Evolutionary conservation across 1,140 invertebrate genomes (phyloP), one percentile per base, ranked within the genome.

Genomic region (Nebria ingens): DNA sequence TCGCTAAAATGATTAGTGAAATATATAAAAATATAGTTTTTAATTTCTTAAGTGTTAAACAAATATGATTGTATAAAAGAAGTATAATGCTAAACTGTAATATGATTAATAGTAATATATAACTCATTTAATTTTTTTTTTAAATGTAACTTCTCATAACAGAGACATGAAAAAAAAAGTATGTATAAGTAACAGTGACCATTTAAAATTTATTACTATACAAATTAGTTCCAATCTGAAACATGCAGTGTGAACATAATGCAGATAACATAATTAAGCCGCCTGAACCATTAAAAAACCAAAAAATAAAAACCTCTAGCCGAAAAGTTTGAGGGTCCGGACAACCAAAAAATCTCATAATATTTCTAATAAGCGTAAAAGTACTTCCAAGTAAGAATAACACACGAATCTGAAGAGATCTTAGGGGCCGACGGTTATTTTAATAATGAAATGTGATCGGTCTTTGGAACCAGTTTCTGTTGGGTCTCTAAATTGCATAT

Each of bases 401-500:
- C 40, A 12, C 15, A 17, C 40, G 17, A 3, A 11, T 17, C 9
- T 17, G n/a, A 45, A 17, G 3, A 45, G 9, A 45, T 17, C 9
- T 9, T 45, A 45, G 9, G 17, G 15, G 6, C 40, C 40, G 40
- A 45, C 40, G n/a, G n/a, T n/a, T n/a, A n/a, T 6, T 17, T 45
- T 12, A 12, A 45, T 45, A 45, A 45, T 45, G 40, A 45, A 45
- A 45, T 45, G 40, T 45, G 40, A 45, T 45, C 9, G 4, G 9
- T 45, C 40, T 45, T 45, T 4, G 17, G 17, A 45, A 45, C 40
- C 40, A 45, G 40, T 45, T 45, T 45, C 9, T 45, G 15, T 45
- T 45, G 9, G 40, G 40, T 45, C 40, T n/a, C n/a, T 45, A 45
- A 45, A 45, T 45, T 45, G 40, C 40, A 45, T 45, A 45, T 45